These are phyloP conservation scores for Cephalotes varians DNA, from an alignment of 2,888 invertebrate genomes.

Conservation along the genomic window DNA sequence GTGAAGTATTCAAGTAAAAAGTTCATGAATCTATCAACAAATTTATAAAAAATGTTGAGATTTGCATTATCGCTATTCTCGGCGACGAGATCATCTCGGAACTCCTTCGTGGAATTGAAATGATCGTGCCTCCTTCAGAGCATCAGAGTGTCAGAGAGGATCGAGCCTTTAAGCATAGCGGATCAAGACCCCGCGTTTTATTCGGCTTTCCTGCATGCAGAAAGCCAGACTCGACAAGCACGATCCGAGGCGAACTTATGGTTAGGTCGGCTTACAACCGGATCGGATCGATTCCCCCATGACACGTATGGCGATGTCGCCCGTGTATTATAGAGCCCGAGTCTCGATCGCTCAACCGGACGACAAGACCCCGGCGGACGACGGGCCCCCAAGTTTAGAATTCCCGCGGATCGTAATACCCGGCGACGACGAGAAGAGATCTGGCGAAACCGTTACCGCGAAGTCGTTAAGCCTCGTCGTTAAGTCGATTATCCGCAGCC, in stretches of 20 bases:
- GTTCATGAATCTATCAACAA: no score
- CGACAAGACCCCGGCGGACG: constrained; percentile 49
- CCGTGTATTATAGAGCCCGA: constrained; percentile 70
- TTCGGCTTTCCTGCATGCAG: constrained; percentile 54
- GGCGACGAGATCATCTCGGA: no score
- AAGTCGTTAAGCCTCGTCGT: constrained; percentile 79
- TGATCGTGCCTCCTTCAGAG: constrained; percentile 9
- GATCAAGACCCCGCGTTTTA: constrained; percentile 54
- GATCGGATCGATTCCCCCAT: constrained; percentile 80
- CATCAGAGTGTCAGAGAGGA: constrained; percentile 26
- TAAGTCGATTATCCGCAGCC: constrained; percentile 79
- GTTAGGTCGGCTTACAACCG: constrained; percentile 77
- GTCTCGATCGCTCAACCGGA: constrained; percentile 54
- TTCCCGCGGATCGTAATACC: constrained; percentile 73
- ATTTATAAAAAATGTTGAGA: no score
- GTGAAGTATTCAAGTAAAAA: no score
- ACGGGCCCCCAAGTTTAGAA: constrained; percentile 71
- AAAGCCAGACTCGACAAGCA: constrained; percentile 64
- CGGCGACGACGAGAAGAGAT: constrained; percentile 53
- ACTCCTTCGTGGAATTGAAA: constrained; percentile 28
- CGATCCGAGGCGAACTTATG: constrained; percentile 71
- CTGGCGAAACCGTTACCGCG: constrained; percentile 74
- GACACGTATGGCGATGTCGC: constrained; percentile 76
- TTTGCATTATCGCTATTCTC: no score
- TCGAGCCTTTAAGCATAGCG: constrained; percentile 40